Base-by-base conservation (phyloP, 1,140 invertebrate genomes). In the Cotesia vestalis region DNA sequence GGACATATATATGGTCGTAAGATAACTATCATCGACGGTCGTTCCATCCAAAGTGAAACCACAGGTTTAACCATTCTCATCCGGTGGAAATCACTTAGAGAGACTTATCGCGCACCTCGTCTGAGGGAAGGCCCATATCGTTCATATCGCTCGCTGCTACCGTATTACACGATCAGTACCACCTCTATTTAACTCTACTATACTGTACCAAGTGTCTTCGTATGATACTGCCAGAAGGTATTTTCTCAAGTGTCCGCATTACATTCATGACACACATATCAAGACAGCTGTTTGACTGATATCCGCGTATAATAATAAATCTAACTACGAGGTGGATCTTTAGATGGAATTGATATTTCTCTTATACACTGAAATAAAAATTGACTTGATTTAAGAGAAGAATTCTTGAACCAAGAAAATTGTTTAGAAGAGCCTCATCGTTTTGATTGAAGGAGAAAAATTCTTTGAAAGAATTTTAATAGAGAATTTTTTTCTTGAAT, bases 61-160 rank as follows among this genome's bases (percentile, higher is more conserved):
- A 20, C 36, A 63, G 35, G 11, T 9, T 63, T 63, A 63, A 63
- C 61, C 11, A 63, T 63, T 63, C 17, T 63, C 61, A 63, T 63
- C 61, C 61, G 61, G 61, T 11, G 34, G 61, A 63, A 63, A 63
- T 63, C 61, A 63, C 27, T 63, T 63, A 63, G 12, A 63, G 61
- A 63, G 61, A 63, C 61, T 63, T 63, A 63, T 63, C 61, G 61
- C 61, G 27, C 40, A 46, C 61, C 61, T 63, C 61, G 11, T 63
- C 61, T 35, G n/a, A 46, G 1, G 3, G 40, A 46, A 11, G 40
- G 12, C 61, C 36, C 61, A 40, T 63, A 27, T 27, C 27, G 27
- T 27, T 27, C 27, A 27, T 27, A 27, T 27, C 27, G 27, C 27
- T 27, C 27, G 27, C 27, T 9, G 61, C 36, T 36, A n/a, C 36